Evolutionary conservation across 2,888 invertebrate genomes (phyloP), one percentile per base, ranked within the genome.

Genomic region (Ferrisia virgata): DNA sequence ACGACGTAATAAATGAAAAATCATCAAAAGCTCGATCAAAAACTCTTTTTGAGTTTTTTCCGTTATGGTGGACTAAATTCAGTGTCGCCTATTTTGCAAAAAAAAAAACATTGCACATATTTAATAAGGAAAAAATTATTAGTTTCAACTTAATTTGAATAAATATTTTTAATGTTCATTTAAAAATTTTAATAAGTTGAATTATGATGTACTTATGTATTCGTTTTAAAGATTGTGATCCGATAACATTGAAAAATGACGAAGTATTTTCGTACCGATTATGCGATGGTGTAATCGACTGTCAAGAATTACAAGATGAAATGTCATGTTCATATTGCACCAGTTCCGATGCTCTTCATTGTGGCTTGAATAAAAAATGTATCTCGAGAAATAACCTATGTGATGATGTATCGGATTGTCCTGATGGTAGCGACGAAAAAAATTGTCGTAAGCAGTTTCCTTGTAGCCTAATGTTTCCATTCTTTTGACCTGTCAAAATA

Each of bases 401-500:
- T 88, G 95, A 96, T 87, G 96, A 96, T 80, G 92, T 92, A 84
- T 90, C 91, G 0, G 96, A 96, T 89, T 96, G 96, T 87, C 93
- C 94, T 0, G 95, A 96, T 88, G 95, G 94, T 40, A 94, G 94
- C 86, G 96, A 96, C 87, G 96, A 96, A 88, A 91, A 93, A 87
- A 94, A 94, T 86, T 96, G 96, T 88, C 89, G 96, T 96, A 89
- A 92, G 95, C n/a, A n/a, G n/a, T n/a, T n/a, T n/a, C n/a, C n/a
- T 92, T 43, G 28, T 2, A 28, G 4, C 22, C 22, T 22, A 22
- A 18, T 15, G 33, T 31, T 36, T n/a, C 47, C 18, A 79, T 13
- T 15, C 11, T 4, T 33, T 13, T 18, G 36, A 76, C 39, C 43
- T 47, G n/a, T n/a, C 43, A 15, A 36, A 36, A 8, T 47, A 33